Conservation (phyloP, 2,797 vertebrate genomes). For the Ctenopoma kingsleyae region DNA sequence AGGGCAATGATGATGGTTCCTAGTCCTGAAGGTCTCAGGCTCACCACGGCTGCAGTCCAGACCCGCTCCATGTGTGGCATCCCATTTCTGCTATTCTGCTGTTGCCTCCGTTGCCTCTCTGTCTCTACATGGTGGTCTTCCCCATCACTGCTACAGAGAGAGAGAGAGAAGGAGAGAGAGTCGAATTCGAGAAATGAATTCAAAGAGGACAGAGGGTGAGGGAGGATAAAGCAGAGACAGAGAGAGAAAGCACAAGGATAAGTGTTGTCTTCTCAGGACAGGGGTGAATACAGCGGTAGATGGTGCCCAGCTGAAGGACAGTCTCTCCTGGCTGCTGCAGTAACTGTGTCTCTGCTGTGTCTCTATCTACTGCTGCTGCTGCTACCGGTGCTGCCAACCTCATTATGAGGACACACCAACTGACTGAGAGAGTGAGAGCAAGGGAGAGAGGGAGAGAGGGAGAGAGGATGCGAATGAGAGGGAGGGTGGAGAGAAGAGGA, state of each 20-base stretch:
- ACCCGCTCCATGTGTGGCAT: slow-evolving; percentile 91
- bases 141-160: slow-evolving; percentile 89
- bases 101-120: slow-evolving; percentile 79
- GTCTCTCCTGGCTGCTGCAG: slow-evolving; percentile 74
- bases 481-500: slow-evolving; percentile 66
- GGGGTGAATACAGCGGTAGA: slow-evolving; percentile 67
- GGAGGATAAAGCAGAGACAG: slow-evolving; percentile 54
- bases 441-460: slow-evolving; percentile 20
- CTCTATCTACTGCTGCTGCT: slow-evolving; percentile 58
- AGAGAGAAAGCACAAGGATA: slow-evolving; percentile 66
- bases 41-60: slow-evolving; percentile 95
- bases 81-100: slow-evolving; percentile 89
- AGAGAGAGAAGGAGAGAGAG: slow-evolving; percentile 49
- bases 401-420: slow-evolving; percentile 75
- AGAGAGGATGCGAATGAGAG: slow-evolving; percentile 41
- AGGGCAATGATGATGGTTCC: slow-evolving; percentile 67
- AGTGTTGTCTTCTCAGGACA: slow-evolving; percentile 69
- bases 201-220: slow-evolving; percentile 64
- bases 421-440: slow-evolving; percentile 41
- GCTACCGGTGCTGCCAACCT: slow-evolving; percentile 72
- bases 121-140: slow-evolving; percentile 96
- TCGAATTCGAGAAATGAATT: slow-evolving; percentile 56
- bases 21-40: slow-evolving; percentile 74
- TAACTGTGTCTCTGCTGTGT: slow-evolving; percentile 65
- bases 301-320: slow-evolving; percentile 69